Percentiles rank a stretch among this genome's conserved stretches.
Conservation (phyloP, 2,113 vertebrate genomes). For the Desmodus rotundus region DNA sequence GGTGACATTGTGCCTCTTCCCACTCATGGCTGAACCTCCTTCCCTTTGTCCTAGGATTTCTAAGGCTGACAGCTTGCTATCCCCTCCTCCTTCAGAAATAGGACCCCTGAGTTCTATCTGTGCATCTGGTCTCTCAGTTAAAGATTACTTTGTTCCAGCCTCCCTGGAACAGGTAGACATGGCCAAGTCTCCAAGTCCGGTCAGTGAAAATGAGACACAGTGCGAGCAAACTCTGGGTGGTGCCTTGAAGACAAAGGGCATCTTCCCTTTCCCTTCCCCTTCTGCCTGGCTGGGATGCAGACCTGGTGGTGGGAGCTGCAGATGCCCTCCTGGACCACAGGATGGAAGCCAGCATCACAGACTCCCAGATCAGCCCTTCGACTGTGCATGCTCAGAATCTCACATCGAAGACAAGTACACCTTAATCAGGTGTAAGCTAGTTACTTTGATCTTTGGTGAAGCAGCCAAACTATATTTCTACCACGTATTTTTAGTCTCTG, state of each 20-base stretch:
- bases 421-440: not conserved
- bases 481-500: not conserved
- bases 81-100: not conserved
- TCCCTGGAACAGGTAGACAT: not conserved
- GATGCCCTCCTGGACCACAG: not conserved
- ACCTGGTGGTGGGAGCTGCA: not conserved
- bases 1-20: not conserved
- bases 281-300: not conserved
- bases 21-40: not conserved
- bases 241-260: not conserved
- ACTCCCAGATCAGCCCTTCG: fast-evolving
- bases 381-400: not conserved
- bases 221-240: not conserved
- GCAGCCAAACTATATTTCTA: not conserved
- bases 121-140: not conserved
- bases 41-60: not conserved
- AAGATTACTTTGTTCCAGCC: not conserved
- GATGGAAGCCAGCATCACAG: not conserved
- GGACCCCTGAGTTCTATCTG: not conserved
- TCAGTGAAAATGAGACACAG: not conserved
- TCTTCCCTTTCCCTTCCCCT: not conserved
- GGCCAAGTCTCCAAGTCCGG: not conserved
- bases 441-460: not conserved
- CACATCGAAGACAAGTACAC: not conserved
- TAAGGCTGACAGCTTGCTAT: not conserved